Evolutionary conservation across 53 echinoderm and acorn worm genomes (phyloP), one percentile per base, ranked within the genome.

Genomic region (Holothuria scabra): DNA sequence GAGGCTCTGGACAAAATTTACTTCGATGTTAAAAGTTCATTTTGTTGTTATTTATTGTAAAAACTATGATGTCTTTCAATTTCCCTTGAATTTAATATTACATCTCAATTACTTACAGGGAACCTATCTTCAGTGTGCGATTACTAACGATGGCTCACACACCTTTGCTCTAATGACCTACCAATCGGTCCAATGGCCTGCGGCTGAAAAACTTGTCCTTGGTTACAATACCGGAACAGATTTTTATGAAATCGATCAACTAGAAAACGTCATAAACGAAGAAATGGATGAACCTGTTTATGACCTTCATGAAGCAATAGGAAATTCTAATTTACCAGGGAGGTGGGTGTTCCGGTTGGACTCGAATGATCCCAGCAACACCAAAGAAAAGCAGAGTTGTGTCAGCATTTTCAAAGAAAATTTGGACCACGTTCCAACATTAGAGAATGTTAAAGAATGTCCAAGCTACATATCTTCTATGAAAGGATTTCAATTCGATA

Each of bases 271-370:
- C 64, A 1, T 12, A 28, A 0, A 12, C 13, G 76, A 26, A 12
- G 52, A 76, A 29, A 26, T 16, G 20, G 76, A 28, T 25, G 29
- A 46, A 11, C 22, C 18, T 16, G 76, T 48, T 22, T 56, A 76
- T 23, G 56, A 18, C 24, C 23, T 76, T 20, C 56, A 76, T 28
- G 46, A 76, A 26, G 76, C 13, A 7, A 52, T 44, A 1, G 76
- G 76, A 23, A 76, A 76, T 56, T 76, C 76, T 11, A 52, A 52
- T 52, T 52, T 76, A 24, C 76, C 52, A 22, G 76, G 76, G 46
- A 37, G 29, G 12, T 76, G 76, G 76, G 14, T 76, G 52, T 76
- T 76, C 52, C 14, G 76, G 12, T 14, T 76, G 55, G 76, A 76
- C 49, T 76, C 76, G 12, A 46, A 76, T 29, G 76, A 76, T 23